Evolutionary conservation across 2,888 invertebrate genomes (phyloP).

Genomic region (Anticlea derivata): DNA sequence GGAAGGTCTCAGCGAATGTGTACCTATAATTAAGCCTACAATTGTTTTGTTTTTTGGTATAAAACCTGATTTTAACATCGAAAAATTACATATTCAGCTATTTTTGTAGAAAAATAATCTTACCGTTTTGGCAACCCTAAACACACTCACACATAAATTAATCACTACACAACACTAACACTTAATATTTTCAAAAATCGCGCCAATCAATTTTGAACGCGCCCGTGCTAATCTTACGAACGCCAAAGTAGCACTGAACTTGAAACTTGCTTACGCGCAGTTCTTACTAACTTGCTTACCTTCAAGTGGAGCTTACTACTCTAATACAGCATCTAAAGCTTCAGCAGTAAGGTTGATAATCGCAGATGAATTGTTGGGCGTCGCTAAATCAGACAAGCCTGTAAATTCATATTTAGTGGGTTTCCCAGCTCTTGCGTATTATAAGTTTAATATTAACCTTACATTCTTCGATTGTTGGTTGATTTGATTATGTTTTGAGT

Average conservation of each 20-base stretch:
- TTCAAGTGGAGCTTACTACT: slow-evolving; percentile 39
- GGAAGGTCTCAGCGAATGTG: slow-evolving; percentile 29
- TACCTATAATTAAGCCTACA: slow-evolving; percentile 15
- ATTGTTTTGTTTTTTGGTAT: slow-evolving; percentile 12
- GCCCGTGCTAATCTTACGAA: slow-evolving; percentile 52
- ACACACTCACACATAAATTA: slow-evolving; percentile 37
- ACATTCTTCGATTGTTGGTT: slow-evolving; percentile 30
- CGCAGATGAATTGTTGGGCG: not conserved
- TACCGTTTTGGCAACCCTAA: slow-evolving; percentile 28
- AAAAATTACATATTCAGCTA: slow-evolving; percentile 5
- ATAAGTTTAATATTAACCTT: no score
- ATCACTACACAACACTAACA: slow-evolving; percentile 44
- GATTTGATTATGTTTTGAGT: slow-evolving; percentile 22
- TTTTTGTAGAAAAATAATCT: slow-evolving; percentile 1
- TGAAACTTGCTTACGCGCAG: slow-evolving; percentile 58
- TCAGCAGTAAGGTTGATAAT: slow-evolving; percentile 30
- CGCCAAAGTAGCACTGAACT: slow-evolving; percentile 72
- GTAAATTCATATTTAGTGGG: slow-evolving; percentile 46
- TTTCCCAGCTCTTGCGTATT: slow-evolving; percentile 45
- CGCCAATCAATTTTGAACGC: slow-evolving; percentile 21
- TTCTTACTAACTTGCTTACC: slow-evolving; percentile 52
- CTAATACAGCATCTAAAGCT: slow-evolving; percentile 19
- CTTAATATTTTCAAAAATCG: slow-evolving; percentile 39
- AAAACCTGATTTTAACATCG: slow-evolving; percentile 1
- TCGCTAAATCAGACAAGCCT: slow-evolving; percentile 16